A percentile compares a stretch with the other conserved stretches of the same genome.
Evolutionary conservation across 2,113 vertebrate genomes (phyloP).

Genomic region (Centropristis striata): DNA sequence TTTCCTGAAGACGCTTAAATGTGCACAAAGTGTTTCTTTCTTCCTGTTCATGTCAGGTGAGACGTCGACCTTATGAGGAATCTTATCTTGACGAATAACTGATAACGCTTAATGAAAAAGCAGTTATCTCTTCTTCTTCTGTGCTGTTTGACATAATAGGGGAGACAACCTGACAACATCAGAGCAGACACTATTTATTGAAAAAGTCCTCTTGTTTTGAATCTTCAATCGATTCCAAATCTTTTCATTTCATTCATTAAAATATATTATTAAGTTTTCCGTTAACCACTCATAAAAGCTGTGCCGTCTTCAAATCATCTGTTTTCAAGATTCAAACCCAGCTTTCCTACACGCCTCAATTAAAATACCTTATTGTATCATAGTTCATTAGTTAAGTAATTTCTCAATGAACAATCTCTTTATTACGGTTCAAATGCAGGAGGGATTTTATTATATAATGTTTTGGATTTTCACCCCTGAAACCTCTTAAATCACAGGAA

Average conservation of each 20-base stretch:
- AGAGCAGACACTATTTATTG: too few relatives aligned
- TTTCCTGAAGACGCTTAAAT: neutral
- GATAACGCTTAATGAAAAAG: constrained; percentile 5
- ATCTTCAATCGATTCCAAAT: too few relatives aligned
- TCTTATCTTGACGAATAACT: neutral
- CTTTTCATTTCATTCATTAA: neutral
- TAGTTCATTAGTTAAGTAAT: neutral
- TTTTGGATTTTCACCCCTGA: neutral
- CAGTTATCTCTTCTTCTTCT: too few relatives aligned
- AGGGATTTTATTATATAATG: too few relatives aligned
- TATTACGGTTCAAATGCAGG: neutral
- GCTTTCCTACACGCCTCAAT: neutral
- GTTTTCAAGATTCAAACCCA: neutral
- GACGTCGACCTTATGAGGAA: neutral
- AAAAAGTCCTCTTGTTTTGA: too few relatives aligned
- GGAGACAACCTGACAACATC: too few relatives aligned
- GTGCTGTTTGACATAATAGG: too few relatives aligned
- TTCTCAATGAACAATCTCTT: neutral
- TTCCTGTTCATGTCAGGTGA: neutral
- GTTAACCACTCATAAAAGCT: too few relatives aligned
- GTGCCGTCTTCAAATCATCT: too few relatives aligned
- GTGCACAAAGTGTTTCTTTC: neutral
- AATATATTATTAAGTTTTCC: neutral
- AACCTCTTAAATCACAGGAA: neutral
- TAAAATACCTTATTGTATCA: neutral